Base-by-base conservation (phyloP, 2,797 vertebrate genomes). In the Tapirus indicus region DNA sequence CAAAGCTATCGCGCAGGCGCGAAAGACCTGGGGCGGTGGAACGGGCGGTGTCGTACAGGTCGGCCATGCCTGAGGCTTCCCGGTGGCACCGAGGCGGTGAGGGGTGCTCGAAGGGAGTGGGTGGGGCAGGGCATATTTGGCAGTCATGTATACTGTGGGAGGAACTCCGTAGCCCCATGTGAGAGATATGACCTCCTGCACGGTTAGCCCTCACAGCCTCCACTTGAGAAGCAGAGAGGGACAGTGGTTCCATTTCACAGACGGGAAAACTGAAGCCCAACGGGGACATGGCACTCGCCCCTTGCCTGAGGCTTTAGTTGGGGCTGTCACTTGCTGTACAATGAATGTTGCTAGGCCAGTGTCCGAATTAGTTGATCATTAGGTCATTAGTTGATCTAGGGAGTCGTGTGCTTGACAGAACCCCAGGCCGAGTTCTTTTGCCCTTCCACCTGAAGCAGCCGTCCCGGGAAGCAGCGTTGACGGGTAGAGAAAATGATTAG, bases 21-120 rank as follows among this genome's bases (percentile, higher is more conserved):
- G 2, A 54, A n/a, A 0, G 60, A 0, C 16, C 2, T 2, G 6
- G 8, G 41, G 21, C 1, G 25, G 38, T 5, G 8, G 20, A 62
- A 77, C 69, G 0, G 78, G 49, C 49, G 3, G 14, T 0, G n/a
- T 2, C 0, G 47, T 49, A 10, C 0, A 0, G 17, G 27, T 44
- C 10, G 4, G 64, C 93, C 21, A 97, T 98, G 98, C 21, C 87
- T 2, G 95, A 93, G 71, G 88, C 96, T 0, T 88, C 97, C 0
- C n/a, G 91, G 38, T 96, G 97, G 97, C 66, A 93, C 20, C 13
- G 5, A 68, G 94, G 77, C 20, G 97, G 97, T 98, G 93, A 97
- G 98, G 69, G 38, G 0, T 32, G 1, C 10, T 17, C 16, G 12
- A 21, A 13, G 47, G 47, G 47, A 58, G 32, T 25, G 47, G 74